phyloP scores from a whole-genome alignment of 2,797 vertebrate genomes.

The Enteromius viviparus region DNA sequence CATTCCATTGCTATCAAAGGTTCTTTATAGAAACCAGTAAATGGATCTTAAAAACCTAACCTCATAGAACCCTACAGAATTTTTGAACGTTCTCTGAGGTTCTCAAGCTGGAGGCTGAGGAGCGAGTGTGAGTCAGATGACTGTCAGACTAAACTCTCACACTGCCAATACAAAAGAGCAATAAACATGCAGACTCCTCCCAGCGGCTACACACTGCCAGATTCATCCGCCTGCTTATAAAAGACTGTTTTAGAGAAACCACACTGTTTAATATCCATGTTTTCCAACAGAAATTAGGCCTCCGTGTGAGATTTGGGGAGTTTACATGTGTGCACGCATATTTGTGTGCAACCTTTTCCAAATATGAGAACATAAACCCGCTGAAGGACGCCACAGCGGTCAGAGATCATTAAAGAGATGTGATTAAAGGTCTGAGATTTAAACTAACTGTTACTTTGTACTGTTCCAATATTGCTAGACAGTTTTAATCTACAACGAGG shows the following conservation, averaged over 20 bases:
- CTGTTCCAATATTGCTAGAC: not conserved
- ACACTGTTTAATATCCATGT: constrained; percentile 14
- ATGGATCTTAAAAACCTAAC: not conserved
- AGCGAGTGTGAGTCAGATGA: constrained; percentile 3
- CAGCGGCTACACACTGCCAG: constrained; percentile 13
- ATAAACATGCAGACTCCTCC: constrained; percentile 38
- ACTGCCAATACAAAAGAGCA: constrained; percentile 28
- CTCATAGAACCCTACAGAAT: not conserved
- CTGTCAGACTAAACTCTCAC: constrained; percentile 32
- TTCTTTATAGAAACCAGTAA: not conserved
- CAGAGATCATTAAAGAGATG: not conserved
- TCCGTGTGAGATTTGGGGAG: not conserved
- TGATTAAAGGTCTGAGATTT: not conserved
- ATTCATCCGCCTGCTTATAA: constrained; percentile 9
- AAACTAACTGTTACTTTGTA: not conserved
- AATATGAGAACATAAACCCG: not conserved
- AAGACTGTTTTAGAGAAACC: constrained; percentile 11
- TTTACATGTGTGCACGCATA: not conserved
- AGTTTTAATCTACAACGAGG: not conserved
- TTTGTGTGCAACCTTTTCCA: not conserved
- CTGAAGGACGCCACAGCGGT: not conserved
- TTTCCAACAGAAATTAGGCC: constrained; percentile 5
- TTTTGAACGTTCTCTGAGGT: not conserved
- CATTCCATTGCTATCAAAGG: not conserved
- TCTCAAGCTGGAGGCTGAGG: not conserved